Base-by-base conservation (phyloP, 2,888 invertebrate species). In the Conops quadrifasciatus region DNA sequence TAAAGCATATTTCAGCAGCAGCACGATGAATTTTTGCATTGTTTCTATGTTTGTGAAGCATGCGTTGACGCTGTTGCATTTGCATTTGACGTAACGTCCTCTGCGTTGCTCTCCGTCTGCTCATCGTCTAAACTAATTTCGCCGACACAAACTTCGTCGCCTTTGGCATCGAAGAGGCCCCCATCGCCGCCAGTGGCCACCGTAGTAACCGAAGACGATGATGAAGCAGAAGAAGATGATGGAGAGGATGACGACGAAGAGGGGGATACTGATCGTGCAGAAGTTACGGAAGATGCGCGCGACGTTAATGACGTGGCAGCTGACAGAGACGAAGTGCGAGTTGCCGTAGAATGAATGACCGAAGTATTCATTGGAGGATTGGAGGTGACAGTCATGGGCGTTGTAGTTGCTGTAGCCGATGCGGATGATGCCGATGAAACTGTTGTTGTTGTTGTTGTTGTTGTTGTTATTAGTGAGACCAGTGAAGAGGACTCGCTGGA, bases 1-100 rank as follows among this genome's bases (percentile, higher is more conserved):
- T 80, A 81, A 75, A 82, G 80, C 76, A 81, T 79, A 75, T 81
- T 83, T 81, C 77, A 82, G 79, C 80, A 81, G 77, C 79, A 80
- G 76, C 79, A 78, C 75, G 79, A 80, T 76, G 82, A 78, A 74
- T 82, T 79, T 75, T 77, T 78, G 69, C 77, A 79, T 76, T 76
- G 76, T 74, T 82, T 77, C 80, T 84, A 83, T 82, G 81, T 80
- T 77, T 83, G 79, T 63, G 60, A 19, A 24, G 60, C 21, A 59
- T 45, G 15, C 51, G 71, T 72, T 66, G 72, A 71, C 70, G 71
- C 67, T 68, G 71, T 45, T 51, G 65, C 72, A 74, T 76, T 74
- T 74, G 75, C 75, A 73, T 73, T 74, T 45, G 74, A 58, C 28
- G 67, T 24, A 16, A 26, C n/a, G 24, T n/a, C 71, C 30, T 75